These are phyloP conservation scores for Astreopora myriophthalma DNA, from an alignment of 64 coral and sea anemone genomes.

Conservation along the genomic window DNA sequence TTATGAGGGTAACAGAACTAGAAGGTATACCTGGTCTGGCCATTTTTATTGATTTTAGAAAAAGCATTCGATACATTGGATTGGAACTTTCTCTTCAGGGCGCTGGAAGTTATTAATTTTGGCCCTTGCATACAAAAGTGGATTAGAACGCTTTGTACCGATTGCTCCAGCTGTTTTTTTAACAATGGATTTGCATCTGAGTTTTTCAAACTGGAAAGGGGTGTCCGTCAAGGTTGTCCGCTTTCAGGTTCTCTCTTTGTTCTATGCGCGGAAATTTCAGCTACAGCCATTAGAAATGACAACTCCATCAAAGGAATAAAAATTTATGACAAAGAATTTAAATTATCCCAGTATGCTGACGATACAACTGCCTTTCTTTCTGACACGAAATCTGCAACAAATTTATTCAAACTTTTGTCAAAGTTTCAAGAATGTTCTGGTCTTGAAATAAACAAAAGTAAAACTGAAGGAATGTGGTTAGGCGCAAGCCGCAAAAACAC, in stretches of 20 bases:
- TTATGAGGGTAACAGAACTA: too few relatives aligned
- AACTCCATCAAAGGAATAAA: too few relatives aligned
- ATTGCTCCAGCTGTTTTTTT: slow-evolving; percentile 3
- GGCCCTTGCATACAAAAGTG: background rate
- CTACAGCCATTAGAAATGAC: background rate
- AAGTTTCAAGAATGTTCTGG: too few relatives aligned
- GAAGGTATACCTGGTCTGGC: background rate
- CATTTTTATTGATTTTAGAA: background rate
- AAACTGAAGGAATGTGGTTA: too few relatives aligned
- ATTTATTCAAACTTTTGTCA: too few relatives aligned
- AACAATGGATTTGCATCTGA: background rate
- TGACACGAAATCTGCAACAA: too few relatives aligned
- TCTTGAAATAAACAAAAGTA: too few relatives aligned
- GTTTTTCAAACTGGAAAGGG: too few relatives aligned
- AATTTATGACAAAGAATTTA: background rate
- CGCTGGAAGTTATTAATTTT: background rate
- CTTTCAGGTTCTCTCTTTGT: background rate
- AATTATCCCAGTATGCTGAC: slow-evolving; percentile 25
- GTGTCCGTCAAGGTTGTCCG: slow-evolving; percentile 17
- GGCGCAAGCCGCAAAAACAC: too few relatives aligned
- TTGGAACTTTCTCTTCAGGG: too few relatives aligned
- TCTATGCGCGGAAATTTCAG: background rate
- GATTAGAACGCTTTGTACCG: background rate
- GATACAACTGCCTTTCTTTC: too few relatives aligned
- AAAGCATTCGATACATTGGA: slow-evolving; percentile 41